phyloP scores from a whole-genome alignment of 2,888 invertebrate genomes.

The Operophtera brumata region DNA sequence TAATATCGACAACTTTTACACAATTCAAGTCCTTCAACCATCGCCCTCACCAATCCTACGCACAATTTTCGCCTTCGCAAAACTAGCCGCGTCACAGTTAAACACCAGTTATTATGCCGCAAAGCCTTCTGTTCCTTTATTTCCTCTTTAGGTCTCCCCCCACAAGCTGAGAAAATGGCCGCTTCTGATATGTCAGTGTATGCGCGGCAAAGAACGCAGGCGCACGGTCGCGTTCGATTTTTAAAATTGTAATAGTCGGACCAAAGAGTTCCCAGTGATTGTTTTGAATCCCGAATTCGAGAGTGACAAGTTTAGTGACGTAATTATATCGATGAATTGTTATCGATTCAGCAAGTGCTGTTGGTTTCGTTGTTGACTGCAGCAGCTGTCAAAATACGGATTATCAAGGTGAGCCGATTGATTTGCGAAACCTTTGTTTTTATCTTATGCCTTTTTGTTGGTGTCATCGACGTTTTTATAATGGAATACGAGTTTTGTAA shows the following conservation, averaged over 20 bases:
- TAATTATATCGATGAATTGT: slow-evolving; percentile 12
- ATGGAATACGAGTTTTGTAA: slow-evolving; percentile 10
- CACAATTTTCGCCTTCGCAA: slow-evolving; percentile 17
- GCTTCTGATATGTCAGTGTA: slow-evolving; percentile 57
- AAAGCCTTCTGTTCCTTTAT: slow-evolving; percentile 64
- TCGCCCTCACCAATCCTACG: slow-evolving; percentile 20
- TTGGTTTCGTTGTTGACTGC: slow-evolving; percentile 59
- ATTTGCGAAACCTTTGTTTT: slow-evolving; percentile 45
- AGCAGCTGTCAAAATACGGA: slow-evolving; percentile 70
- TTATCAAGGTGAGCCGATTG: slow-evolving; percentile 65
- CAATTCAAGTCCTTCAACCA: slow-evolving; percentile 14
- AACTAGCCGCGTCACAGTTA: slow-evolving; percentile 12
- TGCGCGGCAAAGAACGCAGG: slow-evolving; percentile 61
- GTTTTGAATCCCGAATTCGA: slow-evolving; percentile 21
- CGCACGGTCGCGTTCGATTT: slow-evolving; percentile 51
- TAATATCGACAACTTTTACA: not conserved
- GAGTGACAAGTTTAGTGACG: slow-evolving; percentile 30
- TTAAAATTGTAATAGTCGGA: slow-evolving; percentile 40
- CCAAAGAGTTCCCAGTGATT: slow-evolving; percentile 27
- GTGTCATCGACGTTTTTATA: slow-evolving; percentile 31
- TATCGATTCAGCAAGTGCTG: slow-evolving; percentile 20
- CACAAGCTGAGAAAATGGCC: slow-evolving; percentile 67
- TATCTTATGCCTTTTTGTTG: not conserved
- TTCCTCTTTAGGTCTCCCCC: slow-evolving; percentile 69
- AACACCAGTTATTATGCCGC: slow-evolving; percentile 25